A percentile compares a stretch with the other conserved stretches of the same genome.
These are phyloP conservation scores for Drosophila burlai DNA, from an alignment of 1,140 invertebrate genomes.

Conservation along the genomic window DNA sequence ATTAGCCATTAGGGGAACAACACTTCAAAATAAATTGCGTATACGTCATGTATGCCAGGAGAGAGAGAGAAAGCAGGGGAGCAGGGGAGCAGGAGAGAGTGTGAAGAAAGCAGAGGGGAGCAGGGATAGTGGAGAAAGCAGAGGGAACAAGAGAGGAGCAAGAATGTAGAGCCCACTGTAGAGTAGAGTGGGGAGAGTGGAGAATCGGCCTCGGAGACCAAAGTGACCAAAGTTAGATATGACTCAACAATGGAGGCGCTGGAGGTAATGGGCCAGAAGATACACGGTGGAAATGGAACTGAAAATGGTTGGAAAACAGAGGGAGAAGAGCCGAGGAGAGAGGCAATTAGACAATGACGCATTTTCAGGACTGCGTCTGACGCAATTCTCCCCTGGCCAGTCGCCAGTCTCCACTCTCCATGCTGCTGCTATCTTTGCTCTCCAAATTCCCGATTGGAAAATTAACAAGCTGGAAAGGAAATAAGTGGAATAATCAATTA, in stretches of 20 bases:
- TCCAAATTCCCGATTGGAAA: not conserved
- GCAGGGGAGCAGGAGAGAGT: not conserved
- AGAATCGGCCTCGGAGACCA: not conserved
- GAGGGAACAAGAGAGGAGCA: not conserved
- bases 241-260: constrained; percentile 51
- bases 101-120: not conserved
- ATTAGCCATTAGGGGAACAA: constrained; percentile 64
- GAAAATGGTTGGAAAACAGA: not conserved
- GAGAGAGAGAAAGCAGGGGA: not conserved
- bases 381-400: constrained; percentile 12
- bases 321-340: not conserved
- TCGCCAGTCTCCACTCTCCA: not conserved
- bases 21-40: constrained; percentile 63
- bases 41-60: constrained; percentile 67
- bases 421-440: not conserved
- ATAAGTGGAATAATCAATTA: too few relatives aligned
- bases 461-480: too few relatives aligned
- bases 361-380: constrained; percentile 23
- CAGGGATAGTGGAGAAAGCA: not conserved
- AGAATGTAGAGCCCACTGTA: not conserved
- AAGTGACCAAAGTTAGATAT: constrained; percentile 33
- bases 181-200: constrained; percentile 1
- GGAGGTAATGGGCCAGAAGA: not conserved
- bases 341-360: constrained; percentile 49
- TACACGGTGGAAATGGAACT: not conserved